Evolutionary conservation across 2,888 invertebrate genomes (phyloP), one percentile per base, ranked within the genome.

Genomic region (Xestia c-nigrum): DNA sequence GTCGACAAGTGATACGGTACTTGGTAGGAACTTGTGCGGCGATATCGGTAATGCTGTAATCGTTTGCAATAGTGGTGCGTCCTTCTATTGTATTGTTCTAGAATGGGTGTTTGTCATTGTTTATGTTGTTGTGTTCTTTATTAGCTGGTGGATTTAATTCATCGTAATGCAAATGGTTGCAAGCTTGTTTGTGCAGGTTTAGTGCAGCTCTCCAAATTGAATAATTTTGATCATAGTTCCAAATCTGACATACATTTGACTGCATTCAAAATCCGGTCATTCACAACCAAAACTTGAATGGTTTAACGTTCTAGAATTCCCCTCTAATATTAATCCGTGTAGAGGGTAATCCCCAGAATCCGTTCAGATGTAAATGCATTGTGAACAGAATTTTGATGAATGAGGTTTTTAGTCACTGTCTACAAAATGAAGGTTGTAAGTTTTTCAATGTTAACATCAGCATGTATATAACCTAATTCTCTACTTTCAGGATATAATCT

Each of bases 391-490:
- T 63, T 59, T 47, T 61, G 12, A n/a, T 16, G 1, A 31, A 16
- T 65, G 16, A 69, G 19, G 7, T 72, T 70, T 68, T 74, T 50
- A 43, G n/a, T 55, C 63, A 47, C 21, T 47, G n/a, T n/a, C 24
- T 50, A 31, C 57, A 16, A 66, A 70, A 16, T 50, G 61, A 87
- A 85, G 85, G 85, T 74, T 72, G 21, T 57, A 47, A 24, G 63
- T 61, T 74, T 85, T 84, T 73, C 87, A 85, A 75, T 81, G 76
- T 75, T 61, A 84, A 72, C 64, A 61, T 24, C 68, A n/a, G 65
- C 31, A 43, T 64, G 12, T 63, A 50, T 57, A 55, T 31, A 16
- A 65, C 50, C 40, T 50, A 76, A 79, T 74, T 70, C 64, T n/a
- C 14, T 59, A 66, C 74, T 85, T 77, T 78, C 81, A 87, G 69